Evolutionary conservation across 2,797 vertebrate genomes (phyloP), one percentile per base, ranked within the genome.

Genomic region (Pangasius mekongensis): DNA sequence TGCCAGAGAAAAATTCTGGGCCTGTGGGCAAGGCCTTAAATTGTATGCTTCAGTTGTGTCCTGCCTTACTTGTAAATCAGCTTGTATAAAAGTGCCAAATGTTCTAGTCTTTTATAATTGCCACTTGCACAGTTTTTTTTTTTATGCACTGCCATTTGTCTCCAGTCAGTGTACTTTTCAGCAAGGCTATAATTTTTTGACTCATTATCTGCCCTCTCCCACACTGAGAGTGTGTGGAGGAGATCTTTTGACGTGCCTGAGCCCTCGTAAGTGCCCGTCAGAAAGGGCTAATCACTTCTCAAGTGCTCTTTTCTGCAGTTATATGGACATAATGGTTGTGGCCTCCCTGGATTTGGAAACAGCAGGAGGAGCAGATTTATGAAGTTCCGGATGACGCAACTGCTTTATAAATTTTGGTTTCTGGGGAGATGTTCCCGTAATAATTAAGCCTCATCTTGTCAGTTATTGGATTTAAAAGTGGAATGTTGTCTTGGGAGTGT

Each of bases 231-330:
- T 78, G 56, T 86, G 85, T 89, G 66, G 69, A 81, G 66, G 73
- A 83, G 56, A 78, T 64, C 88, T 84, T 89, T 88, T 84, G 81
- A 86, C 14, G 30, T 84, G 71, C 30, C 83, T 27, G 33, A 82
- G 78, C 56, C 78, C 78, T 58, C 54, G 43, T 89, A 87, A 90
- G 90, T 85, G 76, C 73, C 69, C 74, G 71, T 86, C 74, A 87
- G 83, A 84, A 64, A 64, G 27, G 76, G 81, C 66, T 89, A 84
- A 88, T 90, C 86, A 77, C 80, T 86, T 49, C 39, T 74, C 69
- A 49, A 89, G 89, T 89, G 85, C 80, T 87, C 43, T 69, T 90
- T 83, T 86, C 67, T 83, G 62, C 83, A 33, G 88, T 54, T 58
- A 27, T 43, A 62, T 82, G 56, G 56, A 62, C 10, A 5, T 82